Evolutionary conservation across 2,797 vertebrate genomes (phyloP).

Genomic region (Neosilurus mollespiculum): DNA sequence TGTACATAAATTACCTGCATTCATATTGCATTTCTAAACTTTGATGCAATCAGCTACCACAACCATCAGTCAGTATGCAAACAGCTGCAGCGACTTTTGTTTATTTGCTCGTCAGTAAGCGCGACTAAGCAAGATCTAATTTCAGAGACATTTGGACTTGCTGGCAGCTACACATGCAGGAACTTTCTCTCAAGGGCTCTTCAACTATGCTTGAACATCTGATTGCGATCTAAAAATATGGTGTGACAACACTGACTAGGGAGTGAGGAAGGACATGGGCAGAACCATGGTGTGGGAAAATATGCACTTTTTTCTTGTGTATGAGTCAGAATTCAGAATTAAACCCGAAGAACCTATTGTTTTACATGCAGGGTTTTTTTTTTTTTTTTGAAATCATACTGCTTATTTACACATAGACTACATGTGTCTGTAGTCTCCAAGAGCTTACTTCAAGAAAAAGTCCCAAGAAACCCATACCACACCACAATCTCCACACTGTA

Average conservation of each 20-base stretch:
- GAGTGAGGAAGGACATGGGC: neutral
- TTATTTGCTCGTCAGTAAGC: slow-evolving; percentile 21
- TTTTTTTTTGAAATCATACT: too few relatives aligned
- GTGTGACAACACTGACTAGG: neutral
- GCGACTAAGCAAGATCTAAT: slow-evolving; percentile 38
- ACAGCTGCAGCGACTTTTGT: slow-evolving; percentile 32
- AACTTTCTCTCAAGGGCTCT: slow-evolving; percentile 23
- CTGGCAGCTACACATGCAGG: slow-evolving; percentile 17
- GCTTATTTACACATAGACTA: neutral
- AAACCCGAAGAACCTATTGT: neutral
- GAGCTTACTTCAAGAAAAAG: neutral
- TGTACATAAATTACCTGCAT: neutral
- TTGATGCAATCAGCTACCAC: slow-evolving; percentile 7
- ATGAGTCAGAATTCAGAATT: neutral
- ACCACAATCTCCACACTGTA: neutral
- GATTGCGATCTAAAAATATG: slow-evolving; percentile 31
- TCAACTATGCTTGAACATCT: slow-evolving; percentile 21
- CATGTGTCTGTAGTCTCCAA: neutral
- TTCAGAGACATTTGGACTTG: slow-evolving; percentile 21
- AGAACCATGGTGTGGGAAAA: neutral
- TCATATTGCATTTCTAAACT: neutral
- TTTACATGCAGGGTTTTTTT: neutral
- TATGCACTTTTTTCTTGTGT: neutral
- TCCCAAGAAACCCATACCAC: neutral
- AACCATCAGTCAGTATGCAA: slow-evolving; percentile 23